These are phyloP conservation scores for Theristicus caerulescens DNA, from an alignment of 2,113 vertebrate genomes.

Conservation along the genomic window DNA sequence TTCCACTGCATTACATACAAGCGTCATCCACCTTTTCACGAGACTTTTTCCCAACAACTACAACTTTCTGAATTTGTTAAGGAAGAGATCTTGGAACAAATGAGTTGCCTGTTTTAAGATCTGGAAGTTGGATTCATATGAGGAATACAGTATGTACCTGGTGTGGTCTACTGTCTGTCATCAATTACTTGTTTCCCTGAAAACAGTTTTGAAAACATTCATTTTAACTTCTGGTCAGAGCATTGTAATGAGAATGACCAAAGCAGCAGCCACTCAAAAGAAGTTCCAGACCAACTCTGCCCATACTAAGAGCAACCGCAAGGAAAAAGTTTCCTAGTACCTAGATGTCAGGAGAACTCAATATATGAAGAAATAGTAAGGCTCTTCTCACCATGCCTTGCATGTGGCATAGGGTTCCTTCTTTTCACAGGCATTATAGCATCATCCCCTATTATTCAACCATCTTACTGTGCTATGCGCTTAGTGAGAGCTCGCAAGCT, in stretches of 20 bases:
- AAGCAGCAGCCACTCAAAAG: not conserved
- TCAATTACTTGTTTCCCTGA: not conserved
- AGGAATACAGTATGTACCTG: not conserved
- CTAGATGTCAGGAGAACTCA: not conserved
- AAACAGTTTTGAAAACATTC: not conserved
- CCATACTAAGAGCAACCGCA: not conserved
- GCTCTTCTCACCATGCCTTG: not conserved
- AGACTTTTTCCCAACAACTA: not conserved
- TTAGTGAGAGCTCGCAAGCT: not conserved
- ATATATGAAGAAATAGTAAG: not conserved
- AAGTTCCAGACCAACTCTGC: not conserved
- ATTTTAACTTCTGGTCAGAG: not conserved
- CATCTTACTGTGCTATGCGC: not conserved
- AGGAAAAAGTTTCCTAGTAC: not conserved
- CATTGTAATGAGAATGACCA: not conserved
- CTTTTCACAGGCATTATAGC: not conserved
- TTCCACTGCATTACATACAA: not conserved
- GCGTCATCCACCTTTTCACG: not conserved
- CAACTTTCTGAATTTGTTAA: not conserved
- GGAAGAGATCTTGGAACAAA: not conserved
- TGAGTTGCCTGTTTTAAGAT: not conserved
- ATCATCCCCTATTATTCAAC: not conserved
- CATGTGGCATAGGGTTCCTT: not conserved
- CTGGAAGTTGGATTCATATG: not conserved
- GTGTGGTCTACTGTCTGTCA: not conserved